Percentiles rank a stretch among this genome's conserved stretches.
Conservation (phyloP, 2,113 vertebrate genomes). For the Pica pica region DNA sequence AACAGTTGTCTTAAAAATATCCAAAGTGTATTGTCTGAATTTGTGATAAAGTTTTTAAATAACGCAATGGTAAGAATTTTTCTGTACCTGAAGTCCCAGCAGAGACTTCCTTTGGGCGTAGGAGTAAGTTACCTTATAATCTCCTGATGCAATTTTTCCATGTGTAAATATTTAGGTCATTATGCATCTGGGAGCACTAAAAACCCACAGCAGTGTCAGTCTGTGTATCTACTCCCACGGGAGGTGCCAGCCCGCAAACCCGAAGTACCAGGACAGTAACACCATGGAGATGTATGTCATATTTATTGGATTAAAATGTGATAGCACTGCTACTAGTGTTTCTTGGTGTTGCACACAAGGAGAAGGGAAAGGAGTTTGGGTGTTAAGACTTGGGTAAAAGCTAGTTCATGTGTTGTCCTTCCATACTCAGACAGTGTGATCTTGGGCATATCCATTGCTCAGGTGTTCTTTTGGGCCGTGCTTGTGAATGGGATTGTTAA, state of each 20-base stretch:
- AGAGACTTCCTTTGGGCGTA: not conserved
- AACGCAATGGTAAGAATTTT: not conserved
- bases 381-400: not conserved
- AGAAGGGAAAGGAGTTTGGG: not conserved
- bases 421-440: not conserved
- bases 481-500: not conserved
- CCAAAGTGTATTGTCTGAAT: not conserved
- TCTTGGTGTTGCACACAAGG: not conserved
- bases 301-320: not conserved
- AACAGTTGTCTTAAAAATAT: not conserved
- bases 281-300: not conserved
- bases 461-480: not conserved
- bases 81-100: not conserved
- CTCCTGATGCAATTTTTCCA: not conserved
- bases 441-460: not conserved
- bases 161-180: not conserved
- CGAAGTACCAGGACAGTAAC: not conserved
- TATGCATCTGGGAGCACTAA: not conserved
- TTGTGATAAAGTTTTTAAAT: not conserved
- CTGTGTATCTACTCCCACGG: accelerated
- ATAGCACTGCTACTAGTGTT: not conserved
- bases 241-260: not conserved
- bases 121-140: not conserved
- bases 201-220: not conserved
- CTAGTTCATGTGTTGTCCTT: not conserved